These are phyloP conservation scores for Sebastes oblongus DNA, from an alignment of 2,797 vertebrate species.

Conservation along the genomic window DNA sequence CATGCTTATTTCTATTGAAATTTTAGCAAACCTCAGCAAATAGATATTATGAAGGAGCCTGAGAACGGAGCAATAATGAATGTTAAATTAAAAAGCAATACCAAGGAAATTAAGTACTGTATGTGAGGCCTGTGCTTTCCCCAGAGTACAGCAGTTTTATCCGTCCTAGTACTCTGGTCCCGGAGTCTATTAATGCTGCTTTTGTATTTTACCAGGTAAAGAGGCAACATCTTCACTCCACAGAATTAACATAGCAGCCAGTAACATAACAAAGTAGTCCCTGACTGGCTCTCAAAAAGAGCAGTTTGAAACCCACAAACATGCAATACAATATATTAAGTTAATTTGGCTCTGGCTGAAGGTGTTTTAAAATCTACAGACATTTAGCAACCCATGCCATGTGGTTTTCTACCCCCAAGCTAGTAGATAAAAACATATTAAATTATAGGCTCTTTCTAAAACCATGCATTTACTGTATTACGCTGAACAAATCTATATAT, in stretches of 20 bases:
- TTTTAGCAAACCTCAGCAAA: not conserved
- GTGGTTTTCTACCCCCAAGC: not conserved
- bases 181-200: not conserved
- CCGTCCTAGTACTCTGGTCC: not conserved
- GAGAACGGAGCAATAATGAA: not conserved
- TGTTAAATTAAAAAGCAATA: conserved; percentile 25
- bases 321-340: not conserved
- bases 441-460: not conserved
- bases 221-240: not conserved
- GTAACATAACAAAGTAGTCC: not conserved
- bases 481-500: not conserved
- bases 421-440: not conserved
- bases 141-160: not conserved
- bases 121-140: not conserved
- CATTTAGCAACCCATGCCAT: not conserved
- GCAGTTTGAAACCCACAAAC: not conserved
- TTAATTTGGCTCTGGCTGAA: not conserved
- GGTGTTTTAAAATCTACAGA: not conserved
- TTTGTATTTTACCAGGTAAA: not conserved
- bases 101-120: not conserved
- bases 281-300: not conserved
- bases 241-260: not conserved
- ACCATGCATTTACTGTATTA: not conserved
- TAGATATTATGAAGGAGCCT: conserved; percentile 12
- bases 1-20: not conserved